Conservation (phyloP, 2,797 vertebrate genomes). For the Spizella passerina region DNA sequence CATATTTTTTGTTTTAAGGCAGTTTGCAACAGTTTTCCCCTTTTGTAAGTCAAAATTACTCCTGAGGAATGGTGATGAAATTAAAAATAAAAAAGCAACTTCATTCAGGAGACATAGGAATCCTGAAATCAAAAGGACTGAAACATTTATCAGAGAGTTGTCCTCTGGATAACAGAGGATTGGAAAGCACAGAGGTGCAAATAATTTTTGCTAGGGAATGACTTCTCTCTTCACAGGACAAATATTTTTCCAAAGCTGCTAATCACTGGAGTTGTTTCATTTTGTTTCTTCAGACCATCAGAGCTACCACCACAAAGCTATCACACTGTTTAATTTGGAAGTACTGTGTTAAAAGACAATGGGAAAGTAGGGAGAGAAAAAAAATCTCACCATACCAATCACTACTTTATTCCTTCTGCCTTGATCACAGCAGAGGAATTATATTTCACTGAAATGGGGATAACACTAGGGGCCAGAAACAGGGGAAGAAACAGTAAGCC, state of each 20-base stretch:
- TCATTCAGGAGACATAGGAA: neutral
- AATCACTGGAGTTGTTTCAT: neutral
- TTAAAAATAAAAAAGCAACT: neutral
- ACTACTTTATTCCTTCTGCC: neutral
- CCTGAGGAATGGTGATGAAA: neutral
- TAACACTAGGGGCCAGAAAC: neutral
- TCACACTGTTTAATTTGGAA: neutral
- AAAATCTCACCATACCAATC: neutral
- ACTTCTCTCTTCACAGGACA: neutral
- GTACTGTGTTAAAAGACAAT: neutral
- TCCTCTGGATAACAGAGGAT: neutral
- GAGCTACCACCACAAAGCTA: neutral
- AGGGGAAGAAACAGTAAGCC: neutral
- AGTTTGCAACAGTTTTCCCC: neutral
- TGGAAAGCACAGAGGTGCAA: neutral
- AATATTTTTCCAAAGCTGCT: neutral
- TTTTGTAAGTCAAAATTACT: neutral
- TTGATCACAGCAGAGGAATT: neutral
- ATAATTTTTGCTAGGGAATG: neutral
- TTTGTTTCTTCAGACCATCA: neutral
- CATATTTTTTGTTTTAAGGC: neutral
- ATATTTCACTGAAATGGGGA: neutral
- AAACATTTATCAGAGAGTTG: neutral
- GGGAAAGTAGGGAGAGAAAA: rapidly evolving
- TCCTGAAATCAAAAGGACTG: neutral